These are phyloP conservation scores for Pristionchus fissidentatus DNA, from an alignment of 2,888 invertebrate genomes.

Conservation along the genomic window DNA sequence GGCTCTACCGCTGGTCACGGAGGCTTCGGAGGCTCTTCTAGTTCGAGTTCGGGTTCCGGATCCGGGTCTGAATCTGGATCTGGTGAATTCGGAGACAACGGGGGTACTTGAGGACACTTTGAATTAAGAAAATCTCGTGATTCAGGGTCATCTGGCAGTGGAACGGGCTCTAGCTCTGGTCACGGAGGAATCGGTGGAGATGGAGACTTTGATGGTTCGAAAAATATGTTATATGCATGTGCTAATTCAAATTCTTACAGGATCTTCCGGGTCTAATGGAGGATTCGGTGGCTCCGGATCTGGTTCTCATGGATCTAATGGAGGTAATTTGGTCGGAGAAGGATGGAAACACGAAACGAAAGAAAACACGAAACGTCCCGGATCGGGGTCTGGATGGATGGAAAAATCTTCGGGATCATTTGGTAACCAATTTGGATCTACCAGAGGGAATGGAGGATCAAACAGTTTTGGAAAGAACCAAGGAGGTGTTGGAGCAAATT, in stretches of 20 bases:
- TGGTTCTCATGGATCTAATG: neutral
- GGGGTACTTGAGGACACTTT: neutral
- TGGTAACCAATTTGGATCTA: neutral
- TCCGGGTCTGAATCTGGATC: neutral
- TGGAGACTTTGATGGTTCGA: neutral
- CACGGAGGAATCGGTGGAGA: slow-evolving; percentile 18
- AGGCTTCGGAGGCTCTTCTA: slow-evolving; percentile 12
- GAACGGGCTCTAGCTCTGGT: neutral
- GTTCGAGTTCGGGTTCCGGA: neutral
- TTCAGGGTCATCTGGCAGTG: no score
- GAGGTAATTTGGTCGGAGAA: neutral
- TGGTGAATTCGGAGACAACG: slow-evolving; percentile 5
- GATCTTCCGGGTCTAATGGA: slow-evolving; percentile 16
- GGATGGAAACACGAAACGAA: neutral
- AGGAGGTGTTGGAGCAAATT: neutral
- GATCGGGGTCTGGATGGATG: neutral
- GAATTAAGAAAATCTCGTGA: neutral
- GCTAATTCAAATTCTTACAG: no score
- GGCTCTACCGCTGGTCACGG: neutral
- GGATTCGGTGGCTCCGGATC: neutral
- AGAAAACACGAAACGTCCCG: neutral
- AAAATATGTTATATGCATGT: no score
- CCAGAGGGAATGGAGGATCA: neutral
- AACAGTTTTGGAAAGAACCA: neutral
- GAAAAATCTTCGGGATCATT: neutral